Evolutionary conservation across 2,113 vertebrate species (phyloP).

Genomic region (Hypocryptadius cinnamomeus): DNA sequence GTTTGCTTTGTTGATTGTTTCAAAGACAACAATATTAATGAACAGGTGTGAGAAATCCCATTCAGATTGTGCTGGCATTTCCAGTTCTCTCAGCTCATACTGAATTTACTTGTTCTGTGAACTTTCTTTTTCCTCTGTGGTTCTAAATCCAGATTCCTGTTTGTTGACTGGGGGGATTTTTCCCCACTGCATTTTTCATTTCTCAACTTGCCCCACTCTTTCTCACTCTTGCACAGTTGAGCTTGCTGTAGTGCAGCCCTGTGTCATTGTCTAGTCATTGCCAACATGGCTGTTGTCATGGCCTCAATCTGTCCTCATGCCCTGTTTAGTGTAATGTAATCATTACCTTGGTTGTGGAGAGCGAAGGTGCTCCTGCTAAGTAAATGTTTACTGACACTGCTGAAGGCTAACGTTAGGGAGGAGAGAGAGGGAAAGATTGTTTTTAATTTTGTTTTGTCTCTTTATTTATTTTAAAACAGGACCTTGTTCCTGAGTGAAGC

Average conservation of each 20-base stretch:
- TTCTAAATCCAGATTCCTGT: background rate
- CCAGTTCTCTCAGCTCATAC: background rate
- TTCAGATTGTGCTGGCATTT: background rate
- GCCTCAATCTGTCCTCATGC: background rate
- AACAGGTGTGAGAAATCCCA: background rate
- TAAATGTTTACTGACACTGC: slow-evolving; percentile 42
- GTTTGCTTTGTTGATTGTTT: slow-evolving; percentile 4
- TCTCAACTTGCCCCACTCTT: background rate
- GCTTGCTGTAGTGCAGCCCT: background rate
- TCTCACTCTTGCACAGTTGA: background rate
- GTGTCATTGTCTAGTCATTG: background rate
- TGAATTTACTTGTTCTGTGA: background rate
- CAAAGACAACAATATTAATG: background rate
- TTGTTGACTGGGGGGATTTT: background rate
- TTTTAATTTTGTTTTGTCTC: background rate
- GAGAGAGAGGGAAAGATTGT: background rate
- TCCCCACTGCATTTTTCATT: background rate
- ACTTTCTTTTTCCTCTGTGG: background rate
- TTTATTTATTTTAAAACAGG: slow-evolving; percentile 17
- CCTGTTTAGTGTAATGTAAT: background rate
- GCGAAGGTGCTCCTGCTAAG: slow-evolving; percentile 20
- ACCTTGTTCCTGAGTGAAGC: background rate
- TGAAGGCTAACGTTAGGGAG: background rate
- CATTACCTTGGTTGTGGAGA: slow-evolving; percentile 30
- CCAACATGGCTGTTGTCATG: background rate